These are phyloP conservation scores for Neogale vison DNA, from an alignment of 2,113 vertebrate species.

Conservation along the genomic window DNA sequence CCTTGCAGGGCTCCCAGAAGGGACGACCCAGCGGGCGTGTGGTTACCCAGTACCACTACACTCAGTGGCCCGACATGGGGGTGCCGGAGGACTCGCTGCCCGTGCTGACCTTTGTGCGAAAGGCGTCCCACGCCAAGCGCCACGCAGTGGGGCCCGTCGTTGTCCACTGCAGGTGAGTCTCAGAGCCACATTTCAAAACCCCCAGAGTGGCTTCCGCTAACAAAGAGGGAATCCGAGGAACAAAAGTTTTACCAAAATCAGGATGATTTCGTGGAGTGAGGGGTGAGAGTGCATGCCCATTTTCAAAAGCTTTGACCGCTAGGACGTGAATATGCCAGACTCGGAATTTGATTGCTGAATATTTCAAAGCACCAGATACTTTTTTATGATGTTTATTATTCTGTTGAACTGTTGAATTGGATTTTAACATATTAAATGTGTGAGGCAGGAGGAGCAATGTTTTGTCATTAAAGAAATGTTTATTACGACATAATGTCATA, in stretches of 20 bases:
- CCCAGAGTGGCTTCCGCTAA: not conserved
- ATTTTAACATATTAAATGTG: not conserved
- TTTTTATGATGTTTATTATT: not conserved
- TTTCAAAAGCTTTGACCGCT: not conserved
- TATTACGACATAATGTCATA: not conserved
- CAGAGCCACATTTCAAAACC: not conserved
- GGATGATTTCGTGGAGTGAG: not conserved
- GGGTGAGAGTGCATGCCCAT: not conserved
- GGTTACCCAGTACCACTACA: slow-evolving; percentile 96
- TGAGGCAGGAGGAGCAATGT: not conserved
- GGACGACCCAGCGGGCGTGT: slow-evolving; percentile 88
- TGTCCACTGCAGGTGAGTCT: slow-evolving; percentile 95
- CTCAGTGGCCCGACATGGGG: slow-evolving; percentile 99
- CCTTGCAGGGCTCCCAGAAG: slow-evolving; percentile 92
- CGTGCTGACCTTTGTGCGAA: slow-evolving; percentile 93
- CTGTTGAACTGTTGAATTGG: not conserved
- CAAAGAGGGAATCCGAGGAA: not conserved
- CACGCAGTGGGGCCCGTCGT: slow-evolving; percentile 90
- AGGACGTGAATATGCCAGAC: not conserved
- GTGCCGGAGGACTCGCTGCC: slow-evolving; percentile 94
- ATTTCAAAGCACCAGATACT: not conserved
- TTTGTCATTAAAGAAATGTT: not conserved
- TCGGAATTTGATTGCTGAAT: not conserved
- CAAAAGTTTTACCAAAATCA: slow-evolving; percentile 51
- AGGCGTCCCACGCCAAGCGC: slow-evolving; percentile 88